Evolutionary conservation across 2,888 invertebrate species (phyloP).

Genomic region (Pterostichus madidus): DNA sequence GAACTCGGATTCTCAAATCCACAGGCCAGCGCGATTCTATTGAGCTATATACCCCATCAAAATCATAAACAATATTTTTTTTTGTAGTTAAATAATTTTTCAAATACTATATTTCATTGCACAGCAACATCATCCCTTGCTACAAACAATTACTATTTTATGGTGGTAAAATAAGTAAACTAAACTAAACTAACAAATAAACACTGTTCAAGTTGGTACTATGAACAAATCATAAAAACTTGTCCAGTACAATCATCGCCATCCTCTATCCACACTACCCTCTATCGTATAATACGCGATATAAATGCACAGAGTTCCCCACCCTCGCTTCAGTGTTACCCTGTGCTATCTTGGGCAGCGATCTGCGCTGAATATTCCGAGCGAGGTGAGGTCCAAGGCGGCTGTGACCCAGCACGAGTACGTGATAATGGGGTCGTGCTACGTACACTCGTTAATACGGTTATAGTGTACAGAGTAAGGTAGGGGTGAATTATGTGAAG

Average conservation of each 20-base stretch:
- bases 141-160: too few relatives aligned
- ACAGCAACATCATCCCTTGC: too few relatives aligned
- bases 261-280: neutral
- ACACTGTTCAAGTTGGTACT: too few relatives aligned
- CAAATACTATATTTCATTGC: too few relatives aligned
- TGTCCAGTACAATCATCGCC: neutral
- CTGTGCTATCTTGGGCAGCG: neutral
- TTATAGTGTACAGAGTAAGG: neutral
- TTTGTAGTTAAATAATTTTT: too few relatives aligned
- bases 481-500: neutral
- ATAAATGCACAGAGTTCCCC: slow-evolving; percentile 7
- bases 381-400: slow-evolving; percentile 14
- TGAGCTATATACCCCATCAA: too few relatives aligned
- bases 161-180: too few relatives aligned
- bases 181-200: too few relatives aligned
- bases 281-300: slow-evolving; percentile 7
- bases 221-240: too few relatives aligned
- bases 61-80: too few relatives aligned
- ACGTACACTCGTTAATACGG: slow-evolving; percentile 9
- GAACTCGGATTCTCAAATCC: too few relatives aligned
- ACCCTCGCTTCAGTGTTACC: neutral
- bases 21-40: too few relatives aligned
- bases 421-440: slow-evolving; percentile 17
- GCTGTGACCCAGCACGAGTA: slow-evolving; percentile 2
- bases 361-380: slow-evolving; percentile 22